Evolutionary conservation across 2,888 invertebrate species (phyloP).

Genomic region (Scaptomyza polygonia): DNA sequence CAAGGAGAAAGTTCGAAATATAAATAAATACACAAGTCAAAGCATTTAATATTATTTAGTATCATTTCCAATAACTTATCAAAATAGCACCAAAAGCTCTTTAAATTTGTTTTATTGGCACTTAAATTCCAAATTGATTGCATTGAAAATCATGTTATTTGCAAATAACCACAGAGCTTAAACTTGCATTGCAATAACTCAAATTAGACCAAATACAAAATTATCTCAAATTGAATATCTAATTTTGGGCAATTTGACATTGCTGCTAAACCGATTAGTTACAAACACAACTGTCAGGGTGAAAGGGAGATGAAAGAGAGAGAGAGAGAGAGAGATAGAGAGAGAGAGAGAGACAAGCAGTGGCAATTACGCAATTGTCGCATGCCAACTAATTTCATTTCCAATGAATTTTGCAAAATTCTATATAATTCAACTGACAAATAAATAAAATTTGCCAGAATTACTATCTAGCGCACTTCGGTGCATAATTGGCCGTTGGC

Average conservation of each 20-base stretch:
- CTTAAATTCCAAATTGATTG: neutral
- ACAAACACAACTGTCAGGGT: neutral
- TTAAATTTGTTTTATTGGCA: neutral
- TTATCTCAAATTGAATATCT: constrained; percentile 65
- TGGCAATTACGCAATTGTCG: constrained; percentile 20
- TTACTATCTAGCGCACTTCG: constrained; percentile 34
- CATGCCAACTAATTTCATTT: too few species aligned
- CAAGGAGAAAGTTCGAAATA: constrained; percentile 2
- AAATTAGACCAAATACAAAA: constrained; percentile 45
- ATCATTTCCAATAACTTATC: too few species aligned
- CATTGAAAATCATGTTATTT: constrained; percentile 7
- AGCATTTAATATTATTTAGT: too few species aligned
- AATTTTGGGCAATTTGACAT: constrained; percentile 57
- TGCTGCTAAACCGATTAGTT: constrained; percentile 33
- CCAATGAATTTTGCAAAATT: too few species aligned
- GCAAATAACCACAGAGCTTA: neutral
- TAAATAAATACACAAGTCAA: too few species aligned
- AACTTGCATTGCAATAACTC: constrained; percentile 36
- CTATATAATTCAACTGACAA: constrained; percentile 7
- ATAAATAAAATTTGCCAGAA: constrained; percentile 36
- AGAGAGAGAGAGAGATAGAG: too few species aligned
- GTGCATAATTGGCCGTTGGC: constrained; percentile 33
- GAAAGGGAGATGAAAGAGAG: too few species aligned
- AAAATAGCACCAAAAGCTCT: too few species aligned
- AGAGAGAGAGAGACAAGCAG: neutral